A percentile compares a stretch with the other conserved stretches of the same genome.
These are phyloP conservation scores for Rallus limicola DNA, from an alignment of 2,113 vertebrate genomes.

Conservation along the genomic window DNA sequence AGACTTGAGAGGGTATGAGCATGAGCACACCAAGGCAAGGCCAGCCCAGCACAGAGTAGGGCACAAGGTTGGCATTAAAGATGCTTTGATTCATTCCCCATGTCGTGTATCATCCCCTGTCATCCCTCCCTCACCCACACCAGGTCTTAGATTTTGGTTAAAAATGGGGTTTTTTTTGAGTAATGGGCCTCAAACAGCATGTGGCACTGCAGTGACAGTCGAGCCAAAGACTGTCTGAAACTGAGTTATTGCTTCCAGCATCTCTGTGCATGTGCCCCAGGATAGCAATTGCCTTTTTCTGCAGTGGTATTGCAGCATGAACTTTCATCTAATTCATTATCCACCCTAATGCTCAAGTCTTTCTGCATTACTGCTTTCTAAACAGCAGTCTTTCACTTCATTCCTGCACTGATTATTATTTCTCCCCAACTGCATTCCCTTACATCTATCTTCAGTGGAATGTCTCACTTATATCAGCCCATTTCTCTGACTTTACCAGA, in stretches of 20 bases:
- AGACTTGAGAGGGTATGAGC: background rate
- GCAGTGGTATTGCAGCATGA: constrained; percentile 53
- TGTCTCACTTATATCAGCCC: constrained; percentile 55
- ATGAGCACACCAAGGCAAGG: background rate
- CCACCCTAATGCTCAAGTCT: constrained; percentile 50
- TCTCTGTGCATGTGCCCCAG: constrained; percentile 37
- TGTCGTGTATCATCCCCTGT: background rate
- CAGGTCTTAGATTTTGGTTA: background rate
- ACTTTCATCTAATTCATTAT: constrained; percentile 59
- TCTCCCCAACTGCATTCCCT: constrained; percentile 49
- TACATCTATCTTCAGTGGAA: constrained; percentile 42
- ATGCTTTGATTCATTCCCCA: background rate
- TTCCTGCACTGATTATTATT: constrained; percentile 60
- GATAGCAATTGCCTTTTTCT: constrained; percentile 60
- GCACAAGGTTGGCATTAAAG: background rate
- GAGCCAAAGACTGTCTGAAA: constrained; percentile 39
- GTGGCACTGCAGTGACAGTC: constrained; percentile 24
- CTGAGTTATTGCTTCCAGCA: constrained; percentile 47
- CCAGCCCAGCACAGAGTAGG: background rate
- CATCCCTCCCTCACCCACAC: accelerated
- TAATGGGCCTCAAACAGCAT: constrained; percentile 32
- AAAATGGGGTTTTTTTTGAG: background rate
- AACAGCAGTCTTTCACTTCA: constrained; percentile 57
- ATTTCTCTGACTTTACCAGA: background rate
- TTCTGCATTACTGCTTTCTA: constrained; percentile 65